A percentile compares a stretch with the other conserved stretches of the same genome.
Conservation (phyloP, 2,888 invertebrate genomes). For the Brachyopa scutellaris region DNA sequence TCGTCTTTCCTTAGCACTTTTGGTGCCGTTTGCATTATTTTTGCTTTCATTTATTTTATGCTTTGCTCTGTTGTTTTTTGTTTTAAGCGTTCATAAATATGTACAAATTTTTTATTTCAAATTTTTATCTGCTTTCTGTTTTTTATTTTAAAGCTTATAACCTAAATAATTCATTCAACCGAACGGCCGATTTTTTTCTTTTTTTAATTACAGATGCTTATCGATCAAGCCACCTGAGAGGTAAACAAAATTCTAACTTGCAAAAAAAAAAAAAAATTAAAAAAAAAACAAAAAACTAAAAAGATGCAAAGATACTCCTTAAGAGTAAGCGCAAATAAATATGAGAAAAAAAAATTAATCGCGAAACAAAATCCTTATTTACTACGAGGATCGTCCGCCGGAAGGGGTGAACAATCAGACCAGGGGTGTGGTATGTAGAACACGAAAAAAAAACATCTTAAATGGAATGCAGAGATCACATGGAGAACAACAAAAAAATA, state of each 20-base stretch:
- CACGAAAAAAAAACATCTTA: slow-evolving; percentile 26
- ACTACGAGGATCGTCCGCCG: slow-evolving; percentile 73
- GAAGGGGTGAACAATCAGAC: slow-evolving; percentile 73
- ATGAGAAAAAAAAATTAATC: slow-evolving; percentile 40
- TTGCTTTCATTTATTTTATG: slow-evolving; percentile 55
- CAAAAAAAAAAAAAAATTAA: slow-evolving; percentile 69
- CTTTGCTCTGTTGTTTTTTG: slow-evolving; percentile 31
- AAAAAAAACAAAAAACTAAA: slow-evolving; percentile 75
- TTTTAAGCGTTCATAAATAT: slow-evolving; percentile 10
- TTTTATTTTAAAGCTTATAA: slow-evolving; percentile 72
- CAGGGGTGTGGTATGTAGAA: slow-evolving; percentile 74
- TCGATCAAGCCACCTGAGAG: slow-evolving; percentile 89
- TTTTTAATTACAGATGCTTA: slow-evolving; percentile 89
- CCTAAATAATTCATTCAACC: slow-evolving; percentile 84
- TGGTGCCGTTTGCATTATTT: slow-evolving; percentile 74
- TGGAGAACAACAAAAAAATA: slow-evolving; percentile 48
- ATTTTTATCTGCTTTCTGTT: slow-evolving; percentile 31
- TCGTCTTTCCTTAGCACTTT: not conserved
- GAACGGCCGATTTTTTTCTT: slow-evolving; percentile 79
- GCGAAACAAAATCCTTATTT: slow-evolving; percentile 41
- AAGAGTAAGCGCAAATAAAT: slow-evolving; percentile 53
- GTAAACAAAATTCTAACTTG: slow-evolving; percentile 82
- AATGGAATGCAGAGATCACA: slow-evolving; percentile 69
- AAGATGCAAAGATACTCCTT: slow-evolving; percentile 52
- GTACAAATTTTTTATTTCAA: slow-evolving; percentile 6